These are phyloP conservation scores for Pristionchus japonicus DNA, from an alignment of 2,888 invertebrate genomes.

Conservation along the genomic window DNA sequence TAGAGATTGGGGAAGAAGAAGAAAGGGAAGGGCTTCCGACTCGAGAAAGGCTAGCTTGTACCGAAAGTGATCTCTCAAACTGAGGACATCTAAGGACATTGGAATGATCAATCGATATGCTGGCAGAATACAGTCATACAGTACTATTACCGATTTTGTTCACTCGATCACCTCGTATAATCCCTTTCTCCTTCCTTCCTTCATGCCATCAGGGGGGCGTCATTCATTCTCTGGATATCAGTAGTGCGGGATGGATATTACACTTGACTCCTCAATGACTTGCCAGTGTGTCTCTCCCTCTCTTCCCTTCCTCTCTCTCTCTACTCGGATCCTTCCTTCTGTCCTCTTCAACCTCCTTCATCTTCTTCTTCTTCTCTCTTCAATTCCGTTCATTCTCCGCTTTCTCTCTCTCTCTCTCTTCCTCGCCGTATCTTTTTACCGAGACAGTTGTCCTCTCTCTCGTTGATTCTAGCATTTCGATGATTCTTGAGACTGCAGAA, in stretches of 20 bases:
- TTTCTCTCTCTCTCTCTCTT: constrained; percentile 21
- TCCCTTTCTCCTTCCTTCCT: neutral
- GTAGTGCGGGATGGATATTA: constrained; percentile 38
- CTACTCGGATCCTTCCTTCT: neutral
- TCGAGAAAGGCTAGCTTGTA: neutral
- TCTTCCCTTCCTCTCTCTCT: neutral
- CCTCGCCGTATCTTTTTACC: constrained; percentile 42
- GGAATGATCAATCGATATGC: neutral
- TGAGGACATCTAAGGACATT: neutral
- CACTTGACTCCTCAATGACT: constrained; percentile 40
- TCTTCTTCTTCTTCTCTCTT: neutral
- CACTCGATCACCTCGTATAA: neutral
- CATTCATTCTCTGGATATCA: constrained; percentile 37
- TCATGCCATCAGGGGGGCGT: constrained; percentile 12
- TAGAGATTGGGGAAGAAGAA: neutral
- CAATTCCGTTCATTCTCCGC: constrained; percentile 27
- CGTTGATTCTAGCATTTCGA: neutral
- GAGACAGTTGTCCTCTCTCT: constrained; percentile 19
- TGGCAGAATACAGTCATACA: neutral
- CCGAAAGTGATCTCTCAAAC: neutral
- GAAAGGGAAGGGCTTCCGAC: neutral
- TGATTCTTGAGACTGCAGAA: neutral
- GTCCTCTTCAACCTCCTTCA: neutral
- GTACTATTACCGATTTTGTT: neutral
- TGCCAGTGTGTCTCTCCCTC: constrained; percentile 20